Evolutionary conservation across 2,888 invertebrate genomes (phyloP).

Genomic region (Drosophila stalkeri): DNA sequence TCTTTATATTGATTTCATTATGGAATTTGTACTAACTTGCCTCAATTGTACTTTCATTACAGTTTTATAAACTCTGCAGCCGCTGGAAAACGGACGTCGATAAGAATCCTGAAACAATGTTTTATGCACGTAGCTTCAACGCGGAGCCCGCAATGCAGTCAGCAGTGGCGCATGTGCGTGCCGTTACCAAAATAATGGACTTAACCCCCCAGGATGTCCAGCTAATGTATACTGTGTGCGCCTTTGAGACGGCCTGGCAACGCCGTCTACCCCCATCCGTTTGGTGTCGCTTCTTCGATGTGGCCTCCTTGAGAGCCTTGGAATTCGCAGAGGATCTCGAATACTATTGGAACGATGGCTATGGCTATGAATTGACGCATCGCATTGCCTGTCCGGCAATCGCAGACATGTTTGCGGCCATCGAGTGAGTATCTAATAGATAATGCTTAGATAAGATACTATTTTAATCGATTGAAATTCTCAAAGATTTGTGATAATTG

Average conservation of each 20-base stretch:
- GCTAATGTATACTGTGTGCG: constrained; percentile 91
- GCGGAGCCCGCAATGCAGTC: constrained; percentile 87
- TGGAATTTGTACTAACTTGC: not conserved
- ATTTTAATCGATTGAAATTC: too few species aligned
- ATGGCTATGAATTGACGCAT: constrained; percentile 90
- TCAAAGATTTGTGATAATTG: not conserved
- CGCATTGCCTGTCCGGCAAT: constrained; percentile 91
- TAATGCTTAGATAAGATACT: not conserved
- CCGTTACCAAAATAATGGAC: constrained; percentile 87
- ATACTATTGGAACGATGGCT: constrained; percentile 93
- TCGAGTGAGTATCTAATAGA: constrained; percentile 86
- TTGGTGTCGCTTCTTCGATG: constrained; percentile 92
- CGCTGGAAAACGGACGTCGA: constrained; percentile 90
- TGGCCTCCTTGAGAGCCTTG: constrained; percentile 87
- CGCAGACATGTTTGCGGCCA: constrained; percentile 89
- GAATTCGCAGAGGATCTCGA: constrained; percentile 92
- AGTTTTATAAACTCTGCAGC: constrained; percentile 92
- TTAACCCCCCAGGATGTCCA: constrained; percentile 87
- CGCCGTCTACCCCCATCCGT: constrained; percentile 87
- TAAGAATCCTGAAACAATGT: constrained; percentile 88
- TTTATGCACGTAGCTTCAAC: constrained; percentile 87
- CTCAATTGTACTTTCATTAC: constrained; percentile 79
- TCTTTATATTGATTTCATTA: not conserved
- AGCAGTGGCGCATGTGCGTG: constrained; percentile 85
- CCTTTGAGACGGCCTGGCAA: constrained; percentile 93